These are phyloP conservation scores for Eupithecia inturbata DNA, from an alignment of 2,888 invertebrate species.

Conservation along the genomic window DNA sequence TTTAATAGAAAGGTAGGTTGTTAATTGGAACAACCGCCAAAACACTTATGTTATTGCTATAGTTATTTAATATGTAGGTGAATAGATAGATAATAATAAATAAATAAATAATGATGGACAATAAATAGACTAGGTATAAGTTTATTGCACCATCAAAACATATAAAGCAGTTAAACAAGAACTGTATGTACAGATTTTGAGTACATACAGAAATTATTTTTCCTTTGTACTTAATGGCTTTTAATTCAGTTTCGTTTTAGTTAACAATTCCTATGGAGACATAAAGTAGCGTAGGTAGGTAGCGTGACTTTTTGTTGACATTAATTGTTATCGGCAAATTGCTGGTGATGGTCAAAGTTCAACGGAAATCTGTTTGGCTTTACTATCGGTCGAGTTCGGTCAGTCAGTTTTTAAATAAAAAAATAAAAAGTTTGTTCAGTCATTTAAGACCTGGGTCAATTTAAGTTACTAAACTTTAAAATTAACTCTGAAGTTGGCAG, in stretches of 20 bases:
- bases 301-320: conserved; percentile 50
- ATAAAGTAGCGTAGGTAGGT: conserved; percentile 33
- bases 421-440: conserved; percentile 14
- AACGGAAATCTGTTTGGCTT: conserved; percentile 51
- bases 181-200: too few species aligned
- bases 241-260: background rate
- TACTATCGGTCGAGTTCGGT: conserved; percentile 41
- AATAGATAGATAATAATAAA: too few species aligned
- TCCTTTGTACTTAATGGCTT: background rate
- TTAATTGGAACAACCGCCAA: too few species aligned
- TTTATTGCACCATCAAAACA: too few species aligned
- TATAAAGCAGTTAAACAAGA: too few species aligned
- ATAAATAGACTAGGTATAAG: too few species aligned
- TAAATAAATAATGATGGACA: too few species aligned
- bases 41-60: too few species aligned
- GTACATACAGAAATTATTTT: too few species aligned
- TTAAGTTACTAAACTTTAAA: background rate
- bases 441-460: background rate
- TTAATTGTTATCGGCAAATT: conserved; percentile 50
- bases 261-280: background rate
- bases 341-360: conserved; percentile 52
- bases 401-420: conserved; percentile 27
- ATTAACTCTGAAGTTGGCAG: background rate
- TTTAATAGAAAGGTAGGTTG: too few species aligned
- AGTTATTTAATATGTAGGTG: too few species aligned